Base-by-base conservation (phyloP, 1,140 invertebrate genomes). In the Polypedilum pembai region DNA sequence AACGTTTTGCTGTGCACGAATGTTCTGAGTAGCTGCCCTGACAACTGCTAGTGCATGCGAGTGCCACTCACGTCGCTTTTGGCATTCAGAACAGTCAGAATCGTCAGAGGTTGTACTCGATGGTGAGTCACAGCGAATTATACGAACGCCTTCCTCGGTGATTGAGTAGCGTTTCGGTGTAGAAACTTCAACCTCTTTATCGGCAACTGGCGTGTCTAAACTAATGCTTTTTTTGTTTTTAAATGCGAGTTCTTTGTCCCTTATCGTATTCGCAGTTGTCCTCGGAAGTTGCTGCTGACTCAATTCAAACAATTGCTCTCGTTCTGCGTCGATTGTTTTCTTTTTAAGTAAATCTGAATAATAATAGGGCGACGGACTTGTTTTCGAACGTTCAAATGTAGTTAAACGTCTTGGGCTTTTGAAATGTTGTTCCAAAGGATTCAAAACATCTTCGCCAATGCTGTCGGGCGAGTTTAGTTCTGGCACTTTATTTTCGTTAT, bases 281-380 rank as follows among this genome's bases (percentile, higher is more conserved):
- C 76, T 77, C 17, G 40, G 15, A 7, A 15, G 65, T 40, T 78
- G 79, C 7, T 79, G 80, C 24, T 80, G 80, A 65, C 24, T 33
- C 24, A 33, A 33, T 82, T 80, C 80, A 81, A 63, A 78, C 80
- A 20, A 80, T 81, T 4, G 79, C 79, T 76, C 79, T 75, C 77
- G 79, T 74, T 78, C 76, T n/a, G 80, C 79, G 7, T 79, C 75
- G n/a, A 77, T 77, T 75, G 17, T 76, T 76, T 78, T 83, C 83
- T 73, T 81, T 79, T 89, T 90, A 75, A 90, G 88, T 15, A 92
- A 79, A 80, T 92, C 90, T 0, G 88, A 89, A 86, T 92, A 92
- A 78, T 91, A 91, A 77, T 92, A 92, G 1, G 90, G 90, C 21
- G 90, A 91, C 3, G 90, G 89, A 78, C 91, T 89, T n/a, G 89